These are phyloP conservation scores for Choristoneura fumiferana DNA, from an alignment of 1,140 invertebrate genomes.

Conservation along the genomic window DNA sequence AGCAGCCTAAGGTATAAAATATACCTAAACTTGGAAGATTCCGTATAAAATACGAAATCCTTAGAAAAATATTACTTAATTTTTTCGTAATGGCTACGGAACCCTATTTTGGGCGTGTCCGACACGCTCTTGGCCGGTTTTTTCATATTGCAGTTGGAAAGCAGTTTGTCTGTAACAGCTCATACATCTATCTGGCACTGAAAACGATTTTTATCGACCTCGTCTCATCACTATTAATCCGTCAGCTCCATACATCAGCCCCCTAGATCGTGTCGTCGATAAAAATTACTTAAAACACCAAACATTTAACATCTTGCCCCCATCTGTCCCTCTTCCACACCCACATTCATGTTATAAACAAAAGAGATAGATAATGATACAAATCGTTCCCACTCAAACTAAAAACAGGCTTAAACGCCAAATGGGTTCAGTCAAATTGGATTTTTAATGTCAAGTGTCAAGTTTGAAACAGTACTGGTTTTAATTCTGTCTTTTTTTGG, in stretches of 20 bases:
- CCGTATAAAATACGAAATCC: too few relatives aligned
- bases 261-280: constrained; percentile 74
- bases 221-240: constrained; percentile 53
- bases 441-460: neutral
- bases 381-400: neutral
- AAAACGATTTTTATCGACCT: constrained; percentile 42
- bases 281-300: constrained; percentile 78
- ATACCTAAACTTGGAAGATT: too few relatives aligned
- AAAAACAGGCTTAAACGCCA: neutral
- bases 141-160: too few relatives aligned
- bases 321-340: constrained; percentile 42
- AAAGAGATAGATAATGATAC: constrained; percentile 35
- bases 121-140: too few relatives aligned
- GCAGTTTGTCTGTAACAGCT: too few relatives aligned
- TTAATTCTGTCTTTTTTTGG: constrained; percentile 11
- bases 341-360: neutral
- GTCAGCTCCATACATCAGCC: constrained; percentile 71
- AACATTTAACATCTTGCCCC: constrained; percentile 72
- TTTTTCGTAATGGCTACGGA: too few relatives aligned
- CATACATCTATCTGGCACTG: too few relatives aligned
- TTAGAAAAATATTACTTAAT: too few relatives aligned
- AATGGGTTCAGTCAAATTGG: neutral
- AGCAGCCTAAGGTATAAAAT: too few relatives aligned
- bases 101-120: too few relatives aligned
- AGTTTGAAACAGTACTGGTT: neutral